Conservation (phyloP, 2,888 invertebrate genomes). For the Schizaphis graminum region DNA sequence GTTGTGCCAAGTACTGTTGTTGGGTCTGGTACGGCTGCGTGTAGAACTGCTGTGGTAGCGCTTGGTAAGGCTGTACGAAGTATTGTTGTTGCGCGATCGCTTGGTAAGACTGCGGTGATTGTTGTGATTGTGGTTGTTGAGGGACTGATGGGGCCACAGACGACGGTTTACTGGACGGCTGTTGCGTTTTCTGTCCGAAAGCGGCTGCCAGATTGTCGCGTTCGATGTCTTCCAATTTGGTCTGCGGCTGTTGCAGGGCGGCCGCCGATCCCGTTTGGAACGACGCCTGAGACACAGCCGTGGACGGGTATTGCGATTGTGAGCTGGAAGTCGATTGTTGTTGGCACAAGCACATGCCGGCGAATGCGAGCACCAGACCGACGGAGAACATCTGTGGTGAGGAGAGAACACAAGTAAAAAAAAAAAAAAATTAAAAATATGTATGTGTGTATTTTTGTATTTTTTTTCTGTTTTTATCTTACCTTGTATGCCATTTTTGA, state of each 20-base stretch:
- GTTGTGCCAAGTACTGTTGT: constrained; percentile 43
- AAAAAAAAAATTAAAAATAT: background rate
- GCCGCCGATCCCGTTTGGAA: constrained; percentile 35
- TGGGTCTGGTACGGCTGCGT: constrained; percentile 55
- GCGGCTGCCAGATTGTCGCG: constrained; percentile 17
- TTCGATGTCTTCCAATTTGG: constrained; percentile 59
- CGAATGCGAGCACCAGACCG: constrained; percentile 28
- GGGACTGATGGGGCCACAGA: background rate
- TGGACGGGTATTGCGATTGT: constrained; percentile 8
- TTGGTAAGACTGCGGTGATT: background rate
- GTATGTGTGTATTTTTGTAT: background rate
- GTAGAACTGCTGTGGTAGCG: constrained; percentile 25
- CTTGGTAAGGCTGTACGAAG: constrained; percentile 44
- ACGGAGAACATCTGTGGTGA: constrained; percentile 3
- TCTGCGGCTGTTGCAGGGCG: constrained; percentile 28
- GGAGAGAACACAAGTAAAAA: background rate
- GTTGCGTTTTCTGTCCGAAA: constrained; percentile 42
- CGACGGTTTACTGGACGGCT: background rate
- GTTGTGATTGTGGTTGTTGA: constrained; percentile 16
- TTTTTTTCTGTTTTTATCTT: background rate
- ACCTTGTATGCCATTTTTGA: constrained; percentile 51
- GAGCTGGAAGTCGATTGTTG: background rate
- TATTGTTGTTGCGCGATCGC: constrained; percentile 10
- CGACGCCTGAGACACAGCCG: constrained; percentile 15
- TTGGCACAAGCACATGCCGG: constrained; percentile 50